Evolutionary conservation across 2,888 invertebrate genomes (phyloP).

Genomic region (Odontocolon sp.): DNA sequence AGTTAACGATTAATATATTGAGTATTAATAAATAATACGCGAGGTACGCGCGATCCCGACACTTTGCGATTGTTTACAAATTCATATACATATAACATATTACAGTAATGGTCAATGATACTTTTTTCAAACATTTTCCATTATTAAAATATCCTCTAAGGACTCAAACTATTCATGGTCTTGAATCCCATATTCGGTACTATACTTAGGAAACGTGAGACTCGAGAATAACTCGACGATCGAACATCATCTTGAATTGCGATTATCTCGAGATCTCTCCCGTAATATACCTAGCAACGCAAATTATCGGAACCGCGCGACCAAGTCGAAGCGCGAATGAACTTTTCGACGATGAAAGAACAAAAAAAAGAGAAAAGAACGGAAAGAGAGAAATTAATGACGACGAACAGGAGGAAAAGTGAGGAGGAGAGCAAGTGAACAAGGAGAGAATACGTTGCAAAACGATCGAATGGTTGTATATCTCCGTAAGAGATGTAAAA

Average conservation of each 20-base stretch:
- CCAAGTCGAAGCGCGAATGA: conserved; percentile 39
- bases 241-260: no score
- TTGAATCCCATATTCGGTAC: no score
- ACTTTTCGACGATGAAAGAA: conserved; percentile 14
- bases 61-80: conserved; percentile 46
- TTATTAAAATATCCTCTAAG: not conserved
- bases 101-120: not conserved
- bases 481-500: conserved; percentile 38
- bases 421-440: conserved; percentile 38
- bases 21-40: conserved; percentile 57
- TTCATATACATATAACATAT: not conserved
- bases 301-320: conserved; percentile 55
- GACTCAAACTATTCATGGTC: no score
- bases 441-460: conserved; percentile 45
- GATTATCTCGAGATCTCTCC: not conserved
- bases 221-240: no score
- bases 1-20: conserved; percentile 58
- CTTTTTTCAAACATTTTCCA: conserved; percentile 20
- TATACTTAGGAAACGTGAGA: no score
- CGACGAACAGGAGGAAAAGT: conserved; percentile 18
- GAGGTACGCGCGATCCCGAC: conserved; percentile 62
- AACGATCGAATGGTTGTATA: conserved; percentile 34
- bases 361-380: conserved; percentile 9
- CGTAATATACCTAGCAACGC: conserved; percentile 11
- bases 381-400: conserved; percentile 13